phyloP scores from a whole-genome alignment of 2,888 invertebrate genomes.

The Caenorhabditis virilis region DNA sequence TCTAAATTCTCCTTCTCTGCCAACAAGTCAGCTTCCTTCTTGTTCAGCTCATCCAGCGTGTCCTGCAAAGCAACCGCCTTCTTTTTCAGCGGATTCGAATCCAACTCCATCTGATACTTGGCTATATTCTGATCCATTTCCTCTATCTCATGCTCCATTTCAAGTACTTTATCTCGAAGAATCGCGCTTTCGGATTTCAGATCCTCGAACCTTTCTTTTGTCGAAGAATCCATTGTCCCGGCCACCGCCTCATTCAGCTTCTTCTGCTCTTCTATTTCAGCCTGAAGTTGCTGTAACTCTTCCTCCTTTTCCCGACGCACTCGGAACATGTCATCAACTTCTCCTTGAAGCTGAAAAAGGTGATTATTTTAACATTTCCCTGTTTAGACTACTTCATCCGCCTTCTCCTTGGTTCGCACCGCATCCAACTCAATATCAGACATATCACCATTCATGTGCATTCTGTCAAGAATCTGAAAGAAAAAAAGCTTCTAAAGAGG shows the following conservation, averaged over 20 bases:
- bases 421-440: slow-evolving; percentile 77
- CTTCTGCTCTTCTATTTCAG: slow-evolving; percentile 50
- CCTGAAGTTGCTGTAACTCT: slow-evolving; percentile 43
- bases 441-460: slow-evolving; percentile 77
- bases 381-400: slow-evolving; percentile 37
- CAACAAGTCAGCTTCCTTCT: slow-evolving; percentile 76
- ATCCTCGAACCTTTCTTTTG: slow-evolving; percentile 69
- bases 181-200: slow-evolving; percentile 73
- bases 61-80: slow-evolving; percentile 54
- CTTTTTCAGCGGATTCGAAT: slow-evolving; percentile 65
- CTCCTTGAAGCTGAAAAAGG: not conserved
- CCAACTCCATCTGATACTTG: slow-evolving; percentile 70
- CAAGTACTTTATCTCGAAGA: slow-evolving; percentile 74
- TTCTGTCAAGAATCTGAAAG: slow-evolving; percentile 77
- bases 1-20: slow-evolving; percentile 76
- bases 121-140: slow-evolving; percentile 72
- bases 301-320: slow-evolving; percentile 74
- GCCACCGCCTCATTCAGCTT: slow-evolving; percentile 50
- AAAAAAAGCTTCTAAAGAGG: too few relatives aligned
- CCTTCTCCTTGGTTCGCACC: slow-evolving; percentile 68
- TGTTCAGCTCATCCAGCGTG: slow-evolving; percentile 37
- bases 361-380: slow-evolving; percentile 1
- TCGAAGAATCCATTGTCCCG: slow-evolving; percentile 54
- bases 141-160: slow-evolving; percentile 76
- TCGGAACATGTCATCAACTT: slow-evolving; percentile 73